Conservation (phyloP, 2,888 invertebrate genomes). For the Meiosimyza platycephala region DNA sequence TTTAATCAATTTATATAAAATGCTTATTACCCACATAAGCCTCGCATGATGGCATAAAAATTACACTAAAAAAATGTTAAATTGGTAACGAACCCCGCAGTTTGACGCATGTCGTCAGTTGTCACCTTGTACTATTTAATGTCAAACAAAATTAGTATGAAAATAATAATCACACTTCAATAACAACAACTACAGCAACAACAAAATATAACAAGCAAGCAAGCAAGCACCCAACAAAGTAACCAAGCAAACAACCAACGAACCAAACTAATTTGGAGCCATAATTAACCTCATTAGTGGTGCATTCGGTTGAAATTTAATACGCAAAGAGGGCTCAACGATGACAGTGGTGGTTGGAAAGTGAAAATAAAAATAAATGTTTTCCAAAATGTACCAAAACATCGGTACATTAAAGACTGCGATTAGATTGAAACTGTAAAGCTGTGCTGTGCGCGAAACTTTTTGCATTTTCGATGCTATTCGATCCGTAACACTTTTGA, state of each 20-base stretch:
- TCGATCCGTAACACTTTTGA: too few relatives aligned
- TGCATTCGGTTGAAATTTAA: slow-evolving; percentile 19
- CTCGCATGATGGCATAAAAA: too few relatives aligned
- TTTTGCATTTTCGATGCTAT: too few relatives aligned
- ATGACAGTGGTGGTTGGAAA: background rate
- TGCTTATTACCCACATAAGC: too few relatives aligned
- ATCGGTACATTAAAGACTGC: too few relatives aligned
- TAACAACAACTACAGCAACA: background rate
- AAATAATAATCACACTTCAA: slow-evolving; percentile 21
- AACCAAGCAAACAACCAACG: slow-evolving; percentile 12
- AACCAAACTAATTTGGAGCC: slow-evolving; percentile 20
- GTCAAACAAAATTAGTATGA: slow-evolving; percentile 55
- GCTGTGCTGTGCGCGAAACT: too few relatives aligned
- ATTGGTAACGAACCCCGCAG: slow-evolving; percentile 2
- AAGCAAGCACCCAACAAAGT: background rate
- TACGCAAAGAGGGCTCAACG: slow-evolving; percentile 4
- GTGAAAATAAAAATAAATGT: too few relatives aligned
- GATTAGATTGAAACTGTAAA: too few relatives aligned
- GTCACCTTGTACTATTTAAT: slow-evolving; percentile 55
- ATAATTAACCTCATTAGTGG: slow-evolving; percentile 20
- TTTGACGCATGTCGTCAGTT: slow-evolving; percentile 55
- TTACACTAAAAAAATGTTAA: too few relatives aligned
- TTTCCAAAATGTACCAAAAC: too few relatives aligned
- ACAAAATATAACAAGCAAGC: background rate
- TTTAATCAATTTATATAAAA: too few relatives aligned